Evolutionary conservation across 2,113 vertebrate genomes (phyloP).

Genomic region (Crocuta crocuta): DNA sequence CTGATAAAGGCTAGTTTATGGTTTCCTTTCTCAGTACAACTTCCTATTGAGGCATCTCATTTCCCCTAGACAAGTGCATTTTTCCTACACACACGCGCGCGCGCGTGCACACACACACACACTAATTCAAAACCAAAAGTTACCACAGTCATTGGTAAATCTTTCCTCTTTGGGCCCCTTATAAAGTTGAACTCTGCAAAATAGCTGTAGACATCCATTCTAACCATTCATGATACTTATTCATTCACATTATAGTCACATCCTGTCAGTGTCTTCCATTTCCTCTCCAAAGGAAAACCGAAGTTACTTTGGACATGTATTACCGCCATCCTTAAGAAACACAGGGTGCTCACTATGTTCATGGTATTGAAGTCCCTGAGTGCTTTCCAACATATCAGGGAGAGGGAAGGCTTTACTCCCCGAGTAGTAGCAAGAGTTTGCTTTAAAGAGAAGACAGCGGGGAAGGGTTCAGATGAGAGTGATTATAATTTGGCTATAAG

Average conservation of each 20-base stretch:
- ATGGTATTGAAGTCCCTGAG: not conserved
- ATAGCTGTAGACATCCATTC: not conserved
- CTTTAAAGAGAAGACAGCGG: not conserved
- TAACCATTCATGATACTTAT: not conserved
- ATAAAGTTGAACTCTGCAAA: not conserved
- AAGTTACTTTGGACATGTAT: not conserved
- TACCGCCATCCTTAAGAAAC: not conserved
- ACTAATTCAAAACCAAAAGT: not conserved
- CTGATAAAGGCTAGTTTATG: not conserved
- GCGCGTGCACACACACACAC: not conserved
- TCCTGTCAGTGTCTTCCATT: not conserved
- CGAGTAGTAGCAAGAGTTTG: not conserved
- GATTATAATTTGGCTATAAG: constrained; percentile 8
- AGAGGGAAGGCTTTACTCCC: not conserved
- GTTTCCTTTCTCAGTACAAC: not conserved
- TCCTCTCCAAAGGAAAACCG: not conserved
- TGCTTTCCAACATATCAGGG: not conserved
- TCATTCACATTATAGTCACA: not conserved
- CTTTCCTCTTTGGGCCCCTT: not conserved
- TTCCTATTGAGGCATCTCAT: not conserved
- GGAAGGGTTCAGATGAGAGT: not conserved
- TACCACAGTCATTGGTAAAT: not conserved
- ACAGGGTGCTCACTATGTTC: not conserved
- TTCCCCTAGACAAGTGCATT: not conserved
- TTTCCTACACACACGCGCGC: not conserved